A percentile compares a stretch with the other conserved stretches of the same genome.
phyloP scores from a whole-genome alignment of 2,888 invertebrate genomes.

The Onthophagus sagittarius region DNA sequence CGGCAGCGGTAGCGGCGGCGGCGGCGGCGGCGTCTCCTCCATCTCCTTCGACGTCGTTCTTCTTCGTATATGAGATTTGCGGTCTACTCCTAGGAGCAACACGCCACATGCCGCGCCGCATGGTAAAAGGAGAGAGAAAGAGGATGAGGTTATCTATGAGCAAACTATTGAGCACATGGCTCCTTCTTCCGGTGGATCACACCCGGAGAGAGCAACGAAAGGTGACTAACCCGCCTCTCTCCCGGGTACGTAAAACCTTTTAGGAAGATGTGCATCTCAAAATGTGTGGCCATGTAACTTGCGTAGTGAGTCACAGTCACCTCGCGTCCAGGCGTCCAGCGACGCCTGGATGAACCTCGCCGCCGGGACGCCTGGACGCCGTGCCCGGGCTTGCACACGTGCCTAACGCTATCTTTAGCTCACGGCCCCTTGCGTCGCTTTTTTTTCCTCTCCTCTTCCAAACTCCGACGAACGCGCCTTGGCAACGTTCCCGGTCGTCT shows the following conservation, averaged over 20 bases:
- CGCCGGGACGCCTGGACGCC: slow-evolving; percentile 33
- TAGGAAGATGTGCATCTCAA: too few relatives aligned
- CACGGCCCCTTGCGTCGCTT: slow-evolving; percentile 45
- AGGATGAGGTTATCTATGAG: slow-evolving; percentile 29
- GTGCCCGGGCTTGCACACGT: slow-evolving; percentile 42
- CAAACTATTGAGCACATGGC: slow-evolving; percentile 36
- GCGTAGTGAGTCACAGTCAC: slow-evolving; percentile 30
- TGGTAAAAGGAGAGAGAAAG: too few relatives aligned
- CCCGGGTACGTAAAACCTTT: slow-evolving; percentile 30
- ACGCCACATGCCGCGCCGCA: slow-evolving; percentile 29
- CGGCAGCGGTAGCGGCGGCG: not conserved
- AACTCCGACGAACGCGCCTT: slow-evolving; percentile 20
- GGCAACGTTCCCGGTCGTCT: slow-evolving; percentile 27
- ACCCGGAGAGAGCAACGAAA: slow-evolving; percentile 22
- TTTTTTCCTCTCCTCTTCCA: slow-evolving; percentile 34
- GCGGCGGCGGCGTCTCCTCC: slow-evolving; percentile 13
- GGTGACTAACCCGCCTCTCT: slow-evolving; percentile 41
- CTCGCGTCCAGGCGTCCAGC: slow-evolving; percentile 18
- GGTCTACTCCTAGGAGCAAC: not conserved
- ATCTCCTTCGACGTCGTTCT: not conserved
- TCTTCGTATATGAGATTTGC: slow-evolving; percentile 4
- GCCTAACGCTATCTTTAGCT: slow-evolving; percentile 49
- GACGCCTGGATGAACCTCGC: slow-evolving; percentile 15
- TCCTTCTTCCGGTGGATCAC: slow-evolving; percentile 36
- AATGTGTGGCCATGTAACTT: slow-evolving; percentile 15